Percentiles rank a stretch among this genome's conserved stretches.
These are phyloP conservation scores for Poeciliopsis turneri DNA, from an alignment of 2,797 vertebrate species.

Conservation along the genomic window DNA sequence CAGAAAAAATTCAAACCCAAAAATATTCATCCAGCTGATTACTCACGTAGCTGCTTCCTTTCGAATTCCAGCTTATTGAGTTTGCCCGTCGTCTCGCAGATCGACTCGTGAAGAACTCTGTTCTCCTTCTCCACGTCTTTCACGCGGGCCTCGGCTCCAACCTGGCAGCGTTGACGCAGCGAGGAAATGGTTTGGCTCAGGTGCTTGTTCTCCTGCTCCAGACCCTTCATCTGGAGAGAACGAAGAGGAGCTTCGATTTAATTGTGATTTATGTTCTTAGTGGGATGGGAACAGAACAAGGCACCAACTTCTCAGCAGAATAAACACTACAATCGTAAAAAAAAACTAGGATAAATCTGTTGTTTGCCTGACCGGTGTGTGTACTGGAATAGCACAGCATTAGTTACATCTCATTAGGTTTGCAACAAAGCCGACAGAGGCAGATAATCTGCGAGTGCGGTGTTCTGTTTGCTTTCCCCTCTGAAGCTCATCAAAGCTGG, in stretches of 20 bases:
- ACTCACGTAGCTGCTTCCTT: conserved; percentile 88
- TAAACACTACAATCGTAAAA: not conserved
- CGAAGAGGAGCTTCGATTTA: conserved; percentile 4
- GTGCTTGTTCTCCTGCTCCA: conserved; percentile 96
- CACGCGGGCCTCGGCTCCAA: conserved; percentile 92
- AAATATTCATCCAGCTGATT: not conserved
- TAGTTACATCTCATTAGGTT: conserved; percentile 23
- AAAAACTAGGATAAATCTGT: not conserved
- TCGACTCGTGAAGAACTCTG: conserved; percentile 93
- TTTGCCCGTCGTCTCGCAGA: conserved; percentile 93
- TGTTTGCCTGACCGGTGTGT: not conserved
- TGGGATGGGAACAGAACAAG: not conserved
- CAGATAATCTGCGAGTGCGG: conserved; percentile 2
- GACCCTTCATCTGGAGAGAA: conserved; percentile 85
- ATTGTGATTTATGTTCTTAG: not conserved
- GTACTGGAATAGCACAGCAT: not conserved
- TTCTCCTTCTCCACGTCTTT: conserved; percentile 98
- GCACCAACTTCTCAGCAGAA: not conserved
- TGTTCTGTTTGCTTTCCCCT: conserved; percentile 17
- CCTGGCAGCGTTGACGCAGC: conserved; percentile 92
- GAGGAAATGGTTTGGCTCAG: conserved; percentile 90
- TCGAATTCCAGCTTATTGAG: conserved; percentile 95
- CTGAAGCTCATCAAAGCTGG: conserved; percentile 16
- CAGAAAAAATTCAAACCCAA: not conserved
- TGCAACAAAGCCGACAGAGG: not conserved